Percentiles rank a stretch among this genome's conserved stretches.
These are phyloP conservation scores for Unio delphinus DNA, from an alignment of 2,888 invertebrate genomes.

Conservation along the genomic window DNA sequence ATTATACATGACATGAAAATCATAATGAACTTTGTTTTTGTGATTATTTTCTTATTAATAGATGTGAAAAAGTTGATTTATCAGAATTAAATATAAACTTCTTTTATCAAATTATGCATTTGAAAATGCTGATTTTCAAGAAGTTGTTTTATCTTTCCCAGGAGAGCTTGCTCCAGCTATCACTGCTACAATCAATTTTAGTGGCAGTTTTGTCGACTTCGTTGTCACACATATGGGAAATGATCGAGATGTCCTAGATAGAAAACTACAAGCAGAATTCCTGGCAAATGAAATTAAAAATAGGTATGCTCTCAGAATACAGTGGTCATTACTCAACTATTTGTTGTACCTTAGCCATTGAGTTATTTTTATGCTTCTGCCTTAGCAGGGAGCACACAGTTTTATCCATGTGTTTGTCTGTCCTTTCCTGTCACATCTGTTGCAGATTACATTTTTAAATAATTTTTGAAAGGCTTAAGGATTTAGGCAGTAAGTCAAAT, in stretches of 20 bases:
- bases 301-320: constrained; percentile 44
- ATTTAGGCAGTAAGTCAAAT: no score
- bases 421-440: not conserved
- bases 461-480: no score
- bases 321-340: not conserved
- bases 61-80: no score
- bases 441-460: no score
- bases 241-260: constrained; percentile 69
- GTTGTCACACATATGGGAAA: constrained; percentile 73
- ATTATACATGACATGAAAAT: no score
- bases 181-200: constrained; percentile 69
- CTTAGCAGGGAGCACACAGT: not conserved
- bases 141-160: constrained; percentile 19
- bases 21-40: no score
- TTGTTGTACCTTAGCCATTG: not conserved
- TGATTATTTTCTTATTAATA: no score
- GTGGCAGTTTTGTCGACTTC: constrained; percentile 68
- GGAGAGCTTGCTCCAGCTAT: constrained; percentile 71
- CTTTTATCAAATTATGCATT: no score
- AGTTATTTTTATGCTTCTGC: not conserved
- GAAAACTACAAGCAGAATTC: constrained; percentile 67
- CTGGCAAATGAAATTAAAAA: constrained; percentile 62
- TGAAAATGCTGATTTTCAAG: no score
- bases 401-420: not conserved
- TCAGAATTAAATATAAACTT: not conserved